Evolutionary conservation across 2,888 invertebrate species (phyloP), one percentile per base, ranked within the genome.

Genomic region (Cheilosia impressa): DNA sequence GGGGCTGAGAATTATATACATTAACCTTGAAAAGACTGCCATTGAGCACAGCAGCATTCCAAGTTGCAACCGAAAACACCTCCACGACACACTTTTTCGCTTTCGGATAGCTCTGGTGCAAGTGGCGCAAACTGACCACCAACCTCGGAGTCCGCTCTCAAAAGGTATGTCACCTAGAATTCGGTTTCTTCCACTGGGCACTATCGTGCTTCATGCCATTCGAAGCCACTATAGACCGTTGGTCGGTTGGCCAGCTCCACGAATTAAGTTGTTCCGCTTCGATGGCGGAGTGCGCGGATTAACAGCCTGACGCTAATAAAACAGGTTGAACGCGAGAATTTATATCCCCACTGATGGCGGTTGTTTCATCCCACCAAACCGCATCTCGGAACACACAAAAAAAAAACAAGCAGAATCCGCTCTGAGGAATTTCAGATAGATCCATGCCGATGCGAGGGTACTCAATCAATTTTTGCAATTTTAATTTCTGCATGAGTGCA

Each of bases 401-500:
- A n/a, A 19, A 52, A 38, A 63, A 62, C 34, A 7, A 57, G 41
- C 45, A 43, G 38, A 66, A 71, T 55, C 43, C 43, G 53, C 47
- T 38, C 47, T 13, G 57, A 52, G 63, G 62, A 73, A 79, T 72
- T 38, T 72, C 65, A 57, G 60, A 62, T 47, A 68, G 45, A 50
- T 19, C 10, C 22, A 47, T 31, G 47, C 45, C 38, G 41, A 31
- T 19, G 41, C 72, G 52, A 82, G 80, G 53, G 58, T 63, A 62
- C 72, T 85, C 76, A 85, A 85, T 85, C 84, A 84, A 76, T 80
- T 84, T 84, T 84, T 75, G 84, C 84, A 80, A 80, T 84, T 75
- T 84, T 75, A 85, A 81, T 85, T 72, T 85, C 66, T 68, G 76
- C 60, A 53, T 80, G 81, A 76, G 57, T 81, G 85, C 85, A 81